Percentiles rank a stretch among this genome's conserved stretches.
Evolutionary conservation across 1,140 invertebrate genomes (phyloP).

Genomic region (Diachasma alloeum): DNA sequence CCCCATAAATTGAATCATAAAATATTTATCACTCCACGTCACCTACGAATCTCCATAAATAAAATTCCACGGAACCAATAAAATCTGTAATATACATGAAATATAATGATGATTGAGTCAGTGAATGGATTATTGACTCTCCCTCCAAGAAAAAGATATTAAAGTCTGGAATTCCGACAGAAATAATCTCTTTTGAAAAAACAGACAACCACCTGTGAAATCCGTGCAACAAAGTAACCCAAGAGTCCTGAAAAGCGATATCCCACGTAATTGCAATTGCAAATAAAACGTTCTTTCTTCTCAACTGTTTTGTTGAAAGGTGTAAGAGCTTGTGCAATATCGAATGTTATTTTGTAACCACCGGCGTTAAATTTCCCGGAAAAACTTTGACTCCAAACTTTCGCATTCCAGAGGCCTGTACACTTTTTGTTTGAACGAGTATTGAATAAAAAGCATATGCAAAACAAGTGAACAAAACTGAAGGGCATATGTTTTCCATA

Average conservation of each 20-base stretch:
- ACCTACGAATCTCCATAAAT: background rate
- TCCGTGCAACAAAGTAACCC: background rate
- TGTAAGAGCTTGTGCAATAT: slow-evolving; percentile 19
- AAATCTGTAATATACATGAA: background rate
- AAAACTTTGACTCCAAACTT: slow-evolving; percentile 18
- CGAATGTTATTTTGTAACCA: slow-evolving; percentile 15
- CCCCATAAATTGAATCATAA: background rate
- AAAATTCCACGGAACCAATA: background rate
- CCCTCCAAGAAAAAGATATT: background rate
- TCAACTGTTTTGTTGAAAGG: background rate
- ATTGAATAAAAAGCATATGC: background rate
- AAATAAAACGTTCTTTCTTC: background rate
- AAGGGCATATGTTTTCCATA: background rate
- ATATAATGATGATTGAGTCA: background rate
- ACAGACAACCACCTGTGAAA: background rate
- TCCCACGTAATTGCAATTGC: background rate
- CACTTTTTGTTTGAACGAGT: background rate
- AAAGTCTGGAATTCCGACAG: background rate
- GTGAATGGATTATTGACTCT: background rate
- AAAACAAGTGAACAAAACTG: background rate
- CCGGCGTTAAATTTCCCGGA: slow-evolving; percentile 25
- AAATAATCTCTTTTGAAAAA: background rate
- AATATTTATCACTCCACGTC: background rate
- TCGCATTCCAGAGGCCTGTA: slow-evolving; percentile 15
- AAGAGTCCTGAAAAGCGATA: background rate